These are phyloP conservation scores for Auanema freiburgensis DNA, from an alignment of 2,888 invertebrate species.

Conservation along the genomic window DNA sequence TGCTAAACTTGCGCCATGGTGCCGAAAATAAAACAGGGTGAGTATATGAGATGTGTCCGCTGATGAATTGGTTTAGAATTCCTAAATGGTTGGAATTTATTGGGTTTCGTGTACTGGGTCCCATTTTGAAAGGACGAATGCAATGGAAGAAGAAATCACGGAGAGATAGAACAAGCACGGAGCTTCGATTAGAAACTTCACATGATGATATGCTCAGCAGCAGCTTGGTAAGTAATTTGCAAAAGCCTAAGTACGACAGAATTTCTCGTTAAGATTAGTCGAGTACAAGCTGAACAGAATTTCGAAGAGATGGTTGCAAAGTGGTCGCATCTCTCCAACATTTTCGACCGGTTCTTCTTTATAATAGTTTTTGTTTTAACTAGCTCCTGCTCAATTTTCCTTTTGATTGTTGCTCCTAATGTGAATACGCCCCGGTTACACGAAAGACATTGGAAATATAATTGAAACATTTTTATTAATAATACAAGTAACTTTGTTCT, in stretches of 20 bases:
- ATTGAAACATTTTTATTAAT: too few relatives aligned
- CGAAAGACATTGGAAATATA: slow-evolving; percentile 9
- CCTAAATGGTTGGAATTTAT: slow-evolving; percentile 65
- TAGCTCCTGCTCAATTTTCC: slow-evolving; percentile 18
- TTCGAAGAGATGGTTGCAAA: slow-evolving; percentile 28
- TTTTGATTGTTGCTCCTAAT: slow-evolving; percentile 36
- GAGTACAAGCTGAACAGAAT: slow-evolving; percentile 25
- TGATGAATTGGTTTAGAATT: slow-evolving; percentile 46
- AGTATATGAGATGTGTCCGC: slow-evolving; percentile 1
- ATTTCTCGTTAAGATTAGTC: slow-evolving; percentile 23
- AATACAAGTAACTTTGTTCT: too few relatives aligned
- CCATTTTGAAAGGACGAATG: slow-evolving; percentile 61
- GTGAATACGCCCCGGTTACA: slow-evolving; percentile 13
- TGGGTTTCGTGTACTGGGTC: slow-evolving; percentile 64
- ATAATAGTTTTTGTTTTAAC: slow-evolving; percentile 33
- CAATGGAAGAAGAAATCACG: slow-evolving; percentile 13
- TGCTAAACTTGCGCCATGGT: slow-evolving; percentile 66
- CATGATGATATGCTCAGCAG: slow-evolving; percentile 25
- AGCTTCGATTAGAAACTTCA: neutral
- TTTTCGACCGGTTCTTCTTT: slow-evolving; percentile 52
- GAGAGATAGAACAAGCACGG: slow-evolving; percentile 1
- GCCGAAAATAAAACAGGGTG: slow-evolving; percentile 53
- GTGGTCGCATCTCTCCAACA: slow-evolving; percentile 41
- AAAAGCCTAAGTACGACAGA: too few relatives aligned
- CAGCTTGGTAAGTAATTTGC: slow-evolving; percentile 18